phyloP scores from a whole-genome alignment of 1,140 invertebrate species.

The Achatina immaculata region DNA sequence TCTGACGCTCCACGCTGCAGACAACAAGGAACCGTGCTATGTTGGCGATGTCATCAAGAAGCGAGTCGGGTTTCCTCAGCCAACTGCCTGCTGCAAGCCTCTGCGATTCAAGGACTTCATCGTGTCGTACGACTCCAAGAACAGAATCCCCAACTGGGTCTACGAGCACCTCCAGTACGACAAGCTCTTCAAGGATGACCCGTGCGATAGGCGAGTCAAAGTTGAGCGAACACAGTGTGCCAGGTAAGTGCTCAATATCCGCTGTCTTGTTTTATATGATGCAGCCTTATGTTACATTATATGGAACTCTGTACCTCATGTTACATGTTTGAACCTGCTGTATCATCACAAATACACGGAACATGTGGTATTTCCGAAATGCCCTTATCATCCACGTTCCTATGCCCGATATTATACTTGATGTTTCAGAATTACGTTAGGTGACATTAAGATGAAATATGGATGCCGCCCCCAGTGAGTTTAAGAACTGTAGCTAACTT shows the following conservation, averaged over 20 bases:
- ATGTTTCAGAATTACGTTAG: no score
- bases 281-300: no score
- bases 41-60: conserved; percentile 44
- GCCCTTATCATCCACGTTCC: no score
- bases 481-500: no score
- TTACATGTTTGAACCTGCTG: no score
- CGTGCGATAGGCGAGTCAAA: conserved; percentile 30
- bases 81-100: conserved; percentile 46
- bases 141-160: conserved; percentile 38
- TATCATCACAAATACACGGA: no score
- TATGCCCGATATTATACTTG: no score
- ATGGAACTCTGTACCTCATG: no score
- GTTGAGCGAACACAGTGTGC: conserved; percentile 19
- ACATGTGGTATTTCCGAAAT: no score
- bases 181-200: conserved; percentile 35
- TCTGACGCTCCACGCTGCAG: conserved; percentile 22
- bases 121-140: conserved; percentile 34
- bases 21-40: conserved; percentile 27
- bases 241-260: conserved; percentile 1
- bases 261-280: no score
- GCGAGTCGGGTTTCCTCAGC: conserved; percentile 35
- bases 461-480: no score
- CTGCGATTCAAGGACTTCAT: conserved; percentile 40
- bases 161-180: conserved; percentile 30
- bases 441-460: no score